Conservation (phyloP, 2,797 vertebrate species). For the Phrynocephalus forsythii region DNA sequence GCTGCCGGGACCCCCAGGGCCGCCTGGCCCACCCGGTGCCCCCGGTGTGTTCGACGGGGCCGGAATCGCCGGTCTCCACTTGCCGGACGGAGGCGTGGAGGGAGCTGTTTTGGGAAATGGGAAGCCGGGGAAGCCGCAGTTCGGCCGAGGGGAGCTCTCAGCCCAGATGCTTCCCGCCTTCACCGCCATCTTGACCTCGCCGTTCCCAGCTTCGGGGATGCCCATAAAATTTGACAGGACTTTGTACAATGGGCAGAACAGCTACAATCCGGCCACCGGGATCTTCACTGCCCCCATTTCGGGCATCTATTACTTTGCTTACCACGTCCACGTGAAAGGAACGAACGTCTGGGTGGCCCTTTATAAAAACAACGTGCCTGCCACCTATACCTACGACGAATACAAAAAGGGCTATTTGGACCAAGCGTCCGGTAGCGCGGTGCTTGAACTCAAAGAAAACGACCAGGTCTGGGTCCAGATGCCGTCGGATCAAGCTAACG, state of each 20-base stretch:
- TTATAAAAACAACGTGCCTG: conserved; percentile 99
- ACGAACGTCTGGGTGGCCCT: conserved; percentile 98
- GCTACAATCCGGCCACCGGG: conserved; percentile 92
- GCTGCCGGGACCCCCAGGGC: conserved; percentile 86
- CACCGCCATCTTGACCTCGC: conserved; percentile 94
- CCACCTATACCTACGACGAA: conserved; percentile 98
- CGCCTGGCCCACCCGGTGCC: conserved; percentile 90
- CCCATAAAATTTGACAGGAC: conserved; percentile 98
- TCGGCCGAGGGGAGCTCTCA: conserved; percentile 87
- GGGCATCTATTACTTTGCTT: conserved; percentile 97
- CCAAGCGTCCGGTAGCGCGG: conserved; percentile 97
- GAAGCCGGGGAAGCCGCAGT: conserved; percentile 86
- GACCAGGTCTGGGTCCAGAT: conserved; percentile 99
- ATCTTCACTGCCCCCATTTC: conserved; percentile 95
- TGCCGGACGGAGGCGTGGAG: conserved; percentile 85
- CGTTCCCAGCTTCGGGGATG: conserved; percentile 95
- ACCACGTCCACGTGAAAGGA: conserved; percentile 98
- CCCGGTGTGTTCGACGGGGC: conserved; percentile 86
- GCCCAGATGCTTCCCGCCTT: conserved; percentile 91
- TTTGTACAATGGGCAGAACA: conserved; percentile 96
- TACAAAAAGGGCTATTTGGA: conserved; percentile 99
- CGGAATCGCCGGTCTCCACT: conserved; percentile 85
- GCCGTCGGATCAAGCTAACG: conserved; percentile 98
- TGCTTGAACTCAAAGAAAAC: conserved; percentile 95
- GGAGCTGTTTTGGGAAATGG: conserved; percentile 87